Evolutionary conservation across 2,888 invertebrate genomes (phyloP), one percentile per base, ranked within the genome.

Genomic region (Drosophila rubida): DNA sequence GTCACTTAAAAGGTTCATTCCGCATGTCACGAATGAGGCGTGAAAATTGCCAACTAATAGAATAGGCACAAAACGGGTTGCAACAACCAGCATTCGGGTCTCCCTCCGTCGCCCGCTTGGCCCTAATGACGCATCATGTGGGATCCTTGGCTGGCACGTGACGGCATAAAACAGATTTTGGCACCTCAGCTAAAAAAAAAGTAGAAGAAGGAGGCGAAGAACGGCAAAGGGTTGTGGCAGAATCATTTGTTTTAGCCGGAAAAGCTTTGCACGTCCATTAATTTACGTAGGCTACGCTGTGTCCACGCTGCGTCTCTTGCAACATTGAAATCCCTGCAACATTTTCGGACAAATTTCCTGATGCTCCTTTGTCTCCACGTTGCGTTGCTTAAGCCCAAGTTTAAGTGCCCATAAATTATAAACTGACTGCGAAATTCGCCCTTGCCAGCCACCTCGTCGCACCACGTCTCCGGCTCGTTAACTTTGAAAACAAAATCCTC

Each of bases 31-130:
- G 53, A 49, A 57, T 57, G 70, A 75, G 82, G 75, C 80, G 83
- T 83, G 83, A 83, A 83, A 83, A 85, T 83, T 72, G 74, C 83
- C 69, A 80, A 83, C 75, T 83, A 85, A 82, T 79, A 78, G 77
- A 71, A 80, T 62, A 54, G 69, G 55, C 79, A 78, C 71, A 78
- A 69, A 78, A 67, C 57, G 73, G 66, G 55, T 55, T 62, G 41
- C 55, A 45, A 7, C 27, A 8, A 35, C 35, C 27, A n/a, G 14
- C 25, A 16, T 5, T 30, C 5, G 8, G n/a, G 6, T 1, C 42
- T 5, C 27, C 6, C 16, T n/a, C 9, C 27, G 0, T 1, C 23
- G 2, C 13, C 41, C 19, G n/a, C 14, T 2, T 35, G 27, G 50
- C 16, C 49, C 53, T 69, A 76, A 78, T 78, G 73, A 65, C 57